Conservation (phyloP, 2,113 vertebrate species). For the Anser cygnoides region DNA sequence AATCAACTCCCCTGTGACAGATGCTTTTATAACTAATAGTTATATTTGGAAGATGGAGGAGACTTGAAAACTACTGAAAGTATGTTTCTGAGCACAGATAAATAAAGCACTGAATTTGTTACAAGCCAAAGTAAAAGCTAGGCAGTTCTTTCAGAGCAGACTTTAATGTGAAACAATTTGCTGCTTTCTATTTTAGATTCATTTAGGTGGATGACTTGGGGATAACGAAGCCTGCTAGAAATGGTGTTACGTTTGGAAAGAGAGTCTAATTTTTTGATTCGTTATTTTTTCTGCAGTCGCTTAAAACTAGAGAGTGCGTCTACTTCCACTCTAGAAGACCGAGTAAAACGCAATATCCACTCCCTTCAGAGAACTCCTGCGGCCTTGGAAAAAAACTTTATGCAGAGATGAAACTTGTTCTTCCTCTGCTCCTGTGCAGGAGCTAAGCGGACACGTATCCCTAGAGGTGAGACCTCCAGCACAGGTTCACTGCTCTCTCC, state of each 20-base stretch:
- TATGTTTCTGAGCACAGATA: background rate
- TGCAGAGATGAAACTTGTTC: conserved; percentile 82
- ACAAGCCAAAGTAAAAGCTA: background rate
- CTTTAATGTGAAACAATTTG: background rate
- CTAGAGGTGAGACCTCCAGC: background rate
- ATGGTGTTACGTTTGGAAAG: background rate
- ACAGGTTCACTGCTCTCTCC: background rate
- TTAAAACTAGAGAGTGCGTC: conserved; percentile 92
- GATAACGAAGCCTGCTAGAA: background rate
- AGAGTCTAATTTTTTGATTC: background rate
- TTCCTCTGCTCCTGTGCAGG: background rate
- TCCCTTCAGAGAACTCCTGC: conserved; percentile 92
- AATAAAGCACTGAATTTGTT: background rate
- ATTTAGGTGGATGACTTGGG: too few relatives aligned
- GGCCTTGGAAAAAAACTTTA: conserved; percentile 92
- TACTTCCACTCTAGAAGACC: conserved; percentile 89
- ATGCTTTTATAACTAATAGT: background rate
- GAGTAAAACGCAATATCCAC: conserved; percentile 96
- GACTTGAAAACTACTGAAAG: background rate
- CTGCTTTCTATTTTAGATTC: background rate
- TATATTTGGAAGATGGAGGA: conserved; percentile 3
- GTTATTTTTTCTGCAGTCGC: conserved; percentile 71
- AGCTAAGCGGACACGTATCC: rapidly evolving
- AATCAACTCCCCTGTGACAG: background rate
- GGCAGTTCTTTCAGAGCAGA: background rate